phyloP scores from a whole-genome alignment of 2,113 vertebrate genomes.

The Melanotaenia duboulayi region DNA sequence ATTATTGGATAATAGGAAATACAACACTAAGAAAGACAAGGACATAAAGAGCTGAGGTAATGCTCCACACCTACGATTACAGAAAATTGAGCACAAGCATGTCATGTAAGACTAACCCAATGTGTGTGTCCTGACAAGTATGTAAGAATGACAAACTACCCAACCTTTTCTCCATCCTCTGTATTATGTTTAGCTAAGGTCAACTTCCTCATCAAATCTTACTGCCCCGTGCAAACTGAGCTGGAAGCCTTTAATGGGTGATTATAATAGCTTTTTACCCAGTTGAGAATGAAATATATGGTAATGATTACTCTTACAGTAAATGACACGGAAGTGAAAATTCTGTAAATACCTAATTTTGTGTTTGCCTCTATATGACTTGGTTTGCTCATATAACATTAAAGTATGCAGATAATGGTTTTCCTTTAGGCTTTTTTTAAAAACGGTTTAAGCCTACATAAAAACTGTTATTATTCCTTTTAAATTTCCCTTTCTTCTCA shows the following conservation, averaged over 20 bases:
- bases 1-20: neutral
- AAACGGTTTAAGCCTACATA: conserved; percentile 5
- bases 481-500: conserved; percentile 20
- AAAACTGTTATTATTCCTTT: conserved; percentile 11
- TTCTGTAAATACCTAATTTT: neutral
- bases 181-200: conserved; percentile 25
- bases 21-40: neutral
- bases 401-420: conserved; percentile 31
- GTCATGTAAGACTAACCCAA: conserved; percentile 20
- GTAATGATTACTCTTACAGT: neutral
- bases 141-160: conserved; percentile 15
- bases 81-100: conserved; percentile 55
- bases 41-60: conserved; percentile 33
- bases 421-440: conserved; percentile 26
- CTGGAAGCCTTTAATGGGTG: conserved; percentile 12
- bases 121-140: conserved; percentile 20
- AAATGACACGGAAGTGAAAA: neutral
- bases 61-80: conserved; percentile 73
- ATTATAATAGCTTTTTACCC: neutral
- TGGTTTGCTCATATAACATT: neutral
- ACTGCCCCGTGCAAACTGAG: conserved; percentile 19
- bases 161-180: conserved; percentile 35
- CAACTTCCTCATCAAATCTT: conserved; percentile 39
- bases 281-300: neutral
- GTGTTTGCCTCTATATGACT: neutral